phyloP scores from a whole-genome alignment of 2,113 vertebrate genomes.

The Ariopsis seemanni region DNA sequence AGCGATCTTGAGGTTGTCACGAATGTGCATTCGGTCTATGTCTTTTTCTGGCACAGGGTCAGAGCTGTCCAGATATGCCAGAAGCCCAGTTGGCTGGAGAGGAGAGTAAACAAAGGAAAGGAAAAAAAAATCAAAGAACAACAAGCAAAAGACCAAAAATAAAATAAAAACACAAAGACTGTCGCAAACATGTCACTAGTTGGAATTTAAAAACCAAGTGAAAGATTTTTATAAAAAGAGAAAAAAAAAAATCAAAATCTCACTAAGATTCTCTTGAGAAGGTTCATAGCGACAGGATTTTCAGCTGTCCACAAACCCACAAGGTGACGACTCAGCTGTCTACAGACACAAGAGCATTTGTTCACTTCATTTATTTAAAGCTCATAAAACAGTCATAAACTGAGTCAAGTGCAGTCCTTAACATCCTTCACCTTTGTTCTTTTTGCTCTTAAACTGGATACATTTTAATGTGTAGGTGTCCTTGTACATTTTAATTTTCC shows the following conservation, averaged over 20 bases:
- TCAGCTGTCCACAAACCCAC: slow-evolving; percentile 98
- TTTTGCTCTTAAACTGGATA: no score
- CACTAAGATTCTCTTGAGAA: slow-evolving; percentile 96
- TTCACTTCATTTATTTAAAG: neutral
- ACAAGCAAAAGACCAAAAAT: neutral
- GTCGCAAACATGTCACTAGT: neutral
- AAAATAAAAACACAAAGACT: neutral
- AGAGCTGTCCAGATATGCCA: slow-evolving; percentile 90
- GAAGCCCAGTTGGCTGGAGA: slow-evolving; percentile 85
- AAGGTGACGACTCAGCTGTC: slow-evolving; percentile 96
- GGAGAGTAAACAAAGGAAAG: neutral
- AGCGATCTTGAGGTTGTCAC: slow-evolving; percentile 96
- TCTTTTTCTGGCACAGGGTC: slow-evolving; percentile 94
- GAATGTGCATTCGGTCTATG: slow-evolving; percentile 92
- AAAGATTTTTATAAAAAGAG: neutral
- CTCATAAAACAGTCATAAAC: neutral
- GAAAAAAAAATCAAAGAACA: neutral
- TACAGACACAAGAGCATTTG: slow-evolving; percentile 62
- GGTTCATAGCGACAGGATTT: slow-evolving; percentile 88
- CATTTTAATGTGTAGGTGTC: neutral
- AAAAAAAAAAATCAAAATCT: slow-evolving; percentile 35
- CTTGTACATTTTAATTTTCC: neutral
- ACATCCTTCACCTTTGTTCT: neutral
- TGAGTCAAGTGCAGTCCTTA: neutral
- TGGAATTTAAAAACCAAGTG: neutral